A percentile compares a stretch with the other conserved stretches of the same genome.
Conservation (phyloP, 1,140 invertebrate species). For the Palaemon carinicauda region DNA sequence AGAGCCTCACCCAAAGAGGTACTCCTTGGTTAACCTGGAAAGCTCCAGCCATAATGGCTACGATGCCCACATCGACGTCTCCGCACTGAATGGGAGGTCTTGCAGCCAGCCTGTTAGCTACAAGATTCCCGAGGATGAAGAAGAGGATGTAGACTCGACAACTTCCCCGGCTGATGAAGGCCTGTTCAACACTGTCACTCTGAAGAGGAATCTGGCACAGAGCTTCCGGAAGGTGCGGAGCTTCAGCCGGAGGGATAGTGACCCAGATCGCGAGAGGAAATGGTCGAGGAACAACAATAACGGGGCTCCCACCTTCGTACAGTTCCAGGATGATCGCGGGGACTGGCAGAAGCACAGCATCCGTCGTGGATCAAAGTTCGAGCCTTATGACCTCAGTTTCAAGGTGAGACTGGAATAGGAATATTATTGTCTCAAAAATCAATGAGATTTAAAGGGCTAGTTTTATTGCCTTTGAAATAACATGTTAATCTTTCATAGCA, state of each 20-base stretch:
- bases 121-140: not conserved
- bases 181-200: slow-evolving; percentile 10
- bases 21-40: not conserved
- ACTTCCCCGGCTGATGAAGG: not conserved
- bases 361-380: not conserved
- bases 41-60: too few species aligned
- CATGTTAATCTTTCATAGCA: too few species aligned
- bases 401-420: too few species aligned
- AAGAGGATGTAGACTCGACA: not conserved
- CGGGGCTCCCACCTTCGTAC: not conserved
- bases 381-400: slow-evolving; percentile 27
- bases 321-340: slow-evolving; percentile 7
- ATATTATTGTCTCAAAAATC: too few species aligned
- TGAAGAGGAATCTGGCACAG: not conserved
- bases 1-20: not conserved
- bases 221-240: slow-evolving; percentile 11
- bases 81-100: not conserved
- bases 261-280: not conserved
- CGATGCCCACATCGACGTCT: slow-evolving; percentile 7
- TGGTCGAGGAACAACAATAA: not conserved
- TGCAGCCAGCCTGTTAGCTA: not conserved
- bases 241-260: not conserved
- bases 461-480: too few species aligned
- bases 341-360: not conserved
- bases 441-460: too few species aligned